Conservation (phyloP, 2,888 invertebrate species). For the Chloroclysta siterata region DNA sequence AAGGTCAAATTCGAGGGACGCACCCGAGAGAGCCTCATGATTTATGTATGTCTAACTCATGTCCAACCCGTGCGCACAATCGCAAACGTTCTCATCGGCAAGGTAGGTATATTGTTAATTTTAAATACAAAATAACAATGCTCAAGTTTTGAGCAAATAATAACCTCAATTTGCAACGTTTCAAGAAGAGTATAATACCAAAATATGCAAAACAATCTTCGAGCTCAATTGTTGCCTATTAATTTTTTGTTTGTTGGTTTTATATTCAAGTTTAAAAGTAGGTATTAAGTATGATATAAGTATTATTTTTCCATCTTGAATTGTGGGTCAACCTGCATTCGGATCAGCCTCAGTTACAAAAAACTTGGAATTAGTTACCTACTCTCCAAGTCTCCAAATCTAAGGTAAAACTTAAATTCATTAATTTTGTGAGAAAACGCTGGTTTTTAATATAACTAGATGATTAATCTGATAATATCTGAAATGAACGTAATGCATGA, state of each 20-base stretch:
- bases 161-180: conserved; percentile 4
- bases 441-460: background rate
- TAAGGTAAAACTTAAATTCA: background rate
- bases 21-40: conserved; percentile 63
- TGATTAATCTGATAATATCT: background rate
- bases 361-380: background rate
- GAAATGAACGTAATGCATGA: background rate
- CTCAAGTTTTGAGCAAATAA: conserved; percentile 41
- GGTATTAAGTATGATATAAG: background rate
- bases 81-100: conserved; percentile 42
- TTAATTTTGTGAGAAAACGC: background rate
- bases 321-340: background rate
- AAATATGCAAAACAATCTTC: conserved; percentile 7
- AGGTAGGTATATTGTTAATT: conserved; percentile 39
- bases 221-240: conserved; percentile 3
- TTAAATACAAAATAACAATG: conserved; percentile 40
- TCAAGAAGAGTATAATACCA: conserved; percentile 3
- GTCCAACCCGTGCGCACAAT: conserved; percentile 48
- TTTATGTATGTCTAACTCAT: conserved; percentile 51
- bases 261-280: background rate
- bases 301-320: background rate
- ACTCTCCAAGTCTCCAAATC: background rate
- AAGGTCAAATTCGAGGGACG: conserved; percentile 57
- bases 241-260: conserved; percentile 1
- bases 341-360: background rate